phyloP scores from a whole-genome alignment of 2,113 vertebrate genomes.

The Paradoxurus hermaphroditus region DNA sequence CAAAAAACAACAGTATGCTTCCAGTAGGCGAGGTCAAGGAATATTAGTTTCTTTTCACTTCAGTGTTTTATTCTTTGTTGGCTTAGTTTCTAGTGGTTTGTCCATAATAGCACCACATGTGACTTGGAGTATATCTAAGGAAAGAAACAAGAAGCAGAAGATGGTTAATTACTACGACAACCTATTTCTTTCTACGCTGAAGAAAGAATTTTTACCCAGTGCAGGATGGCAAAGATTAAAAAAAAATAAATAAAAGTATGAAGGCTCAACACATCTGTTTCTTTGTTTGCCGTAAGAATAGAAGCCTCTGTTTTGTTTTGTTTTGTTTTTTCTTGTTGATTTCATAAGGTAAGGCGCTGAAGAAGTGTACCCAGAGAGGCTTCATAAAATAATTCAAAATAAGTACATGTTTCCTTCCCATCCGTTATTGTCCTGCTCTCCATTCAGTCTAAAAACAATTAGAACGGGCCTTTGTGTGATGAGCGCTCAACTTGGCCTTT shows the following conservation, averaged over 20 bases:
- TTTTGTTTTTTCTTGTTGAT: conserved; percentile 22
- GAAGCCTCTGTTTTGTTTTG: neutral
- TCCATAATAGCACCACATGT: conserved; percentile 30
- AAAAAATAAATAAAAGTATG: neutral
- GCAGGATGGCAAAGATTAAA: conserved; percentile 3
- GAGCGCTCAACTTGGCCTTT: neutral
- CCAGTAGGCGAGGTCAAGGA: conserved; percentile 62
- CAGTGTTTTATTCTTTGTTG: conserved; percentile 29
- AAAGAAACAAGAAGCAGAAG: neutral
- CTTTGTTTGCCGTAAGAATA: conserved; percentile 66
- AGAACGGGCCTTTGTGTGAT: neutral
- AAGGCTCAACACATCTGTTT: conserved; percentile 64
- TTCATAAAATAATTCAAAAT: conserved; percentile 28
- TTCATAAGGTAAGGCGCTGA: conserved; percentile 49
- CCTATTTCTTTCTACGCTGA: conserved; percentile 37
- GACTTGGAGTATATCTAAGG: neutral
- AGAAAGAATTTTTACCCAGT: conserved; percentile 40
- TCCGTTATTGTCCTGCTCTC: neutral
- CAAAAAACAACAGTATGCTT: conserved; percentile 45
- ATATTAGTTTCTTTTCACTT: conserved; percentile 56
- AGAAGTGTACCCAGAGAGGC: neutral
- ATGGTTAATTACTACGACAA: conserved; percentile 42
- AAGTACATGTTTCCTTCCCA: neutral
- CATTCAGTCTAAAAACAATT: conserved; percentile 6
- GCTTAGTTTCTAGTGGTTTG: conserved; percentile 26